Conservation (phyloP, 2,888 invertebrate genomes). For the Cetonia aurata region DNA sequence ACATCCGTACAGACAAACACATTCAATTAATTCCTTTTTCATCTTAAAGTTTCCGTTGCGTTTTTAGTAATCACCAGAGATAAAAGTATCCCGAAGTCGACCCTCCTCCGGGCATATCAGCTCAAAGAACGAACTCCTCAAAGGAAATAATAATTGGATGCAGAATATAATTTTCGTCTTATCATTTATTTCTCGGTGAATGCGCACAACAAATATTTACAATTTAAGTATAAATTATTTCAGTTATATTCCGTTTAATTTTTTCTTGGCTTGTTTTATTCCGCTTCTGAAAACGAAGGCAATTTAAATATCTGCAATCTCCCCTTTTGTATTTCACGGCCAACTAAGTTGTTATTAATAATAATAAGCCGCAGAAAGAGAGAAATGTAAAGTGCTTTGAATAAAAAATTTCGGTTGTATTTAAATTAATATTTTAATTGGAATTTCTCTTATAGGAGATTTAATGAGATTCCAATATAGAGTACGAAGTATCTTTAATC, state of each 20-base stretch:
- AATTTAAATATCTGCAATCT: constrained; percentile 8
- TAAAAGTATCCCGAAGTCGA: constrained; percentile 25
- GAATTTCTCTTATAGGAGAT: too few relatives aligned
- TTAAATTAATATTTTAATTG: neutral
- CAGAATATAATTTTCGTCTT: constrained; percentile 45
- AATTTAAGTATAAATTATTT: constrained; percentile 25
- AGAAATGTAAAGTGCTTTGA: neutral
- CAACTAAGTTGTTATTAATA: constrained; percentile 10
- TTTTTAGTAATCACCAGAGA: constrained; percentile 28
- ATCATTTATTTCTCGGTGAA: constrained; percentile 41
- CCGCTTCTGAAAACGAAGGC: constrained; percentile 8
- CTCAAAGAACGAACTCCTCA: constrained; percentile 40
- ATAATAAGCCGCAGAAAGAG: neutral
- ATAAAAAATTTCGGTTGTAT: neutral
- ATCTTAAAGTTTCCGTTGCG: constrained; percentile 1
- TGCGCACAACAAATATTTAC: constrained; percentile 42
- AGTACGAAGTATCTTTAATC: too few relatives aligned
- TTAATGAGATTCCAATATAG: too few relatives aligned
- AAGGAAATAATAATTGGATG: constrained; percentile 46
- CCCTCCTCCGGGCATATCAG: constrained; percentile 37
- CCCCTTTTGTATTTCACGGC: neutral
- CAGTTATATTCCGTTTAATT: too few relatives aligned
- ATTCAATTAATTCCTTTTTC: constrained; percentile 35
- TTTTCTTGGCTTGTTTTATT: neutral
- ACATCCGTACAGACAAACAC: neutral